Conservation (phyloP, 2,888 invertebrate genomes). For the Archips xylosteana region DNA sequence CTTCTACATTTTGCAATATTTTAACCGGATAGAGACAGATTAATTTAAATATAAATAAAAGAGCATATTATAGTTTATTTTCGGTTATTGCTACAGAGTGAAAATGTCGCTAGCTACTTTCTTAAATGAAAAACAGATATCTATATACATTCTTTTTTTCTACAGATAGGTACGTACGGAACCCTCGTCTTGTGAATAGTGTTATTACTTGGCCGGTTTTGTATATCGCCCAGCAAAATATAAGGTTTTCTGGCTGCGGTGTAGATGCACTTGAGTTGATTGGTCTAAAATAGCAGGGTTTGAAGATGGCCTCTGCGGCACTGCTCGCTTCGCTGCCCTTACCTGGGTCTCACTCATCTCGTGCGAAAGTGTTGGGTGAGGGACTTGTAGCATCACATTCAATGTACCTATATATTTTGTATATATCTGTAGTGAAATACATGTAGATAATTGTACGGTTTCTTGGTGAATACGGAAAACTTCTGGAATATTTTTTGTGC, state of each 20-base stretch:
- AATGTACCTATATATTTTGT: no score
- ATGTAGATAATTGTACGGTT: background rate
- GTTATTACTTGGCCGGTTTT: slow-evolving; percentile 50
- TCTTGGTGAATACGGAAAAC: background rate
- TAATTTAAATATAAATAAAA: no score
- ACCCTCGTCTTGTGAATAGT: background rate
- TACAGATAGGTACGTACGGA: background rate
- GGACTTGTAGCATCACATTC: slow-evolving; percentile 27
- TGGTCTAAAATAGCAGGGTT: slow-evolving; percentile 55
- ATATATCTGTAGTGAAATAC: background rate
- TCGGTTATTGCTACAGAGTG: no score
- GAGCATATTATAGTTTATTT: no score
- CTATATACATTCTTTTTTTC: background rate
- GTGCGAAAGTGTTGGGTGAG: background rate
- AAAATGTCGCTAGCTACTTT: no score
- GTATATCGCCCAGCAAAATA: slow-evolving; percentile 55
- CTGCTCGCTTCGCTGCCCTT: slow-evolving; percentile 45
- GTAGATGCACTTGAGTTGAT: slow-evolving; percentile 71
- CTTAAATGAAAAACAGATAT: no score
- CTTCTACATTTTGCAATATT: no score
- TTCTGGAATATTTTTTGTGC: no score
- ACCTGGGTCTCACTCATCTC: slow-evolving; percentile 12
- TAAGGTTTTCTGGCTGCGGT: slow-evolving; percentile 29
- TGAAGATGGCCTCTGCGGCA: slow-evolving; percentile 44
- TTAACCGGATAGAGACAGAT: no score